Percentiles rank a stretch among this genome's conserved stretches.
Evolutionary conservation across 1,140 invertebrate genomes (phyloP).

Genomic region (Galendromus occidentalis): DNA sequence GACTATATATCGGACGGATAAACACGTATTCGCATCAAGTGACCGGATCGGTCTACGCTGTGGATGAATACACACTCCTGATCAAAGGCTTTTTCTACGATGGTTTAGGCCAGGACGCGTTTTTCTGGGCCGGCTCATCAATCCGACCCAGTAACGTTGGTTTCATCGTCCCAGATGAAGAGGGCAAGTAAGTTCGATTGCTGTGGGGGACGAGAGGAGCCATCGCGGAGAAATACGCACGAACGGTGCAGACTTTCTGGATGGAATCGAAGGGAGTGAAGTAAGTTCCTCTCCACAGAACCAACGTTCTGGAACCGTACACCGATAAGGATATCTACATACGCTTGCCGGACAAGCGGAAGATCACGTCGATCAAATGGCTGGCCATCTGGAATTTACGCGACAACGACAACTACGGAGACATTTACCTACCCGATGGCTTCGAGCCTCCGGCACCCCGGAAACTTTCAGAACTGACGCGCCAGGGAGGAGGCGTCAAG

Average conservation of each 20-base stretch:
- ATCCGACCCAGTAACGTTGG: constrained; percentile 67
- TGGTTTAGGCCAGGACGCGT: constrained; percentile 59
- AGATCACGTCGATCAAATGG: constrained; percentile 71
- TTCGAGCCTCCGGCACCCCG: constrained; percentile 64
- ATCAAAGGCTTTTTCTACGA: constrained; percentile 70
- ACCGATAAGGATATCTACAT: constrained; percentile 66
- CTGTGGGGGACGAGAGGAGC: too few relatives aligned
- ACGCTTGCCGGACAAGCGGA: constrained; percentile 60
- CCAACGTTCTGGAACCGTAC: constrained; percentile 59
- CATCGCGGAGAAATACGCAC: too few relatives aligned
- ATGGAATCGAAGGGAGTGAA: too few relatives aligned
- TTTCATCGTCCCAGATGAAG: constrained; percentile 69
- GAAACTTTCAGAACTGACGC: constrained; percentile 44
- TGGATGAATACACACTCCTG: constrained; percentile 62
- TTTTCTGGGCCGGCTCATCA: constrained; percentile 74
- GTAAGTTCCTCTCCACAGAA: too few relatives aligned
- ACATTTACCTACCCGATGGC: constrained; percentile 71
- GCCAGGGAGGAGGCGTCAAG: constrained; percentile 56
- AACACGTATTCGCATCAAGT: constrained; percentile 81
- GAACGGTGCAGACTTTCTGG: too few relatives aligned
- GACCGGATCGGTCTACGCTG: constrained; percentile 65
- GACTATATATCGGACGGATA: constrained; percentile 59
- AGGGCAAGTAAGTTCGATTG: constrained; percentile 47
- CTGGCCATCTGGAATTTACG: constrained; percentile 67
- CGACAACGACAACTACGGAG: constrained; percentile 58